A percentile compares a stretch with the other conserved stretches of the same genome.
These are phyloP conservation scores for Bagarius yarrelli DNA, from an alignment of 2,113 vertebrate genomes.

Conservation along the genomic window DNA sequence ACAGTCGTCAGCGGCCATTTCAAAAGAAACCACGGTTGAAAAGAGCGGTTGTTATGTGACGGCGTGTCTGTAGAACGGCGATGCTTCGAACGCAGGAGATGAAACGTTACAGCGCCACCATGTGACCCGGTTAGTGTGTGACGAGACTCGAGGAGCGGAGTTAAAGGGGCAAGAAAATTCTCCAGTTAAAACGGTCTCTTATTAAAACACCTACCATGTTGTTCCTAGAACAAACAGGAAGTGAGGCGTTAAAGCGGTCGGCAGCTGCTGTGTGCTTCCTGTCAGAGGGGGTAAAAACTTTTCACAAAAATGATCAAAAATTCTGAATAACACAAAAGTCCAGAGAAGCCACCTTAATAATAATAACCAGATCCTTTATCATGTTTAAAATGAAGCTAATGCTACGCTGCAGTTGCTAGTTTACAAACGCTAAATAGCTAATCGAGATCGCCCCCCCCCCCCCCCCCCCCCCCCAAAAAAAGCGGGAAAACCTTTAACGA, in stretches of 20 bases:
- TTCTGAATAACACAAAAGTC: background rate
- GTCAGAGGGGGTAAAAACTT: background rate
- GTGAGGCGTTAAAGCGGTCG: background rate
- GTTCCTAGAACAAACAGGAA: background rate
- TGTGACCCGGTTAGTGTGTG: too few species aligned
- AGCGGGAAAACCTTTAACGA: background rate
- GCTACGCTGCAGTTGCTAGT: background rate
- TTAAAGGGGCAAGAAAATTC: too few species aligned
- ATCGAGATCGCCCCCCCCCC: too few species aligned
- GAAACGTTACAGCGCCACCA: too few species aligned
- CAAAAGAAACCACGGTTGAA: background rate
- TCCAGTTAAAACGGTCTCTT: too few species aligned
- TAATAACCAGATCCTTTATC: background rate
- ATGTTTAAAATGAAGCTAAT: background rate
- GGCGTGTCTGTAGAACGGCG: too few species aligned
- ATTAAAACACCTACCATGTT: too few species aligned
- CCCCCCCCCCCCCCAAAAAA: too few species aligned
- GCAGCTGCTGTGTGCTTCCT: background rate
- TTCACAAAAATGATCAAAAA: background rate
- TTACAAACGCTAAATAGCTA: background rate
- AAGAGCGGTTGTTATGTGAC: background rate
- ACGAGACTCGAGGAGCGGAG: too few species aligned
- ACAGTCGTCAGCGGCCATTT: conserved; percentile 25
- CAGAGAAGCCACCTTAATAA: background rate
- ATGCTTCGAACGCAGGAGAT: too few species aligned